These are phyloP conservation scores for Philopedon plagiatum DNA, from an alignment of 2,888 invertebrate species.

Conservation along the genomic window DNA sequence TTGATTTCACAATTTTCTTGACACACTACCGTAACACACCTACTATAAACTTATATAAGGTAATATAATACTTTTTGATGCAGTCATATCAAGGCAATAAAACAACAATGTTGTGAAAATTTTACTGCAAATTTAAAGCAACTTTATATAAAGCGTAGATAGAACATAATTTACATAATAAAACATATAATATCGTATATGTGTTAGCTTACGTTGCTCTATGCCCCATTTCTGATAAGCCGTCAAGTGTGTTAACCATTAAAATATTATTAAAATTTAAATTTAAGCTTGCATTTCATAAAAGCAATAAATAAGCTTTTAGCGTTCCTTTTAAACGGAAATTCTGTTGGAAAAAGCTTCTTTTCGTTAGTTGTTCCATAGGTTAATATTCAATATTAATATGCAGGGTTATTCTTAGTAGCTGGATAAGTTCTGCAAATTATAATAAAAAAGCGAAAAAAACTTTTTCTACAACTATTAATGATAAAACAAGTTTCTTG, in stretches of 20 bases:
- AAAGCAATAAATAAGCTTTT: too few species aligned
- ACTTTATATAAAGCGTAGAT: slow-evolving; percentile 4
- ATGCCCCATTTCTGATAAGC: not conserved
- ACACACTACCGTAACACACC: not conserved
- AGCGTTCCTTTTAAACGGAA: too few species aligned
- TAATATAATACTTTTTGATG: slow-evolving; percentile 15
- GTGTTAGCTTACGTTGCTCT: not conserved
- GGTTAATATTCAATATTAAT: too few species aligned
- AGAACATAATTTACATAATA: not conserved
- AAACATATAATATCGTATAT: not conserved
- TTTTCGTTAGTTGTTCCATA: too few species aligned
- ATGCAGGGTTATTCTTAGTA: too few species aligned
- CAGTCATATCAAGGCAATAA: slow-evolving; percentile 9
- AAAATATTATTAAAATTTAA: not conserved
- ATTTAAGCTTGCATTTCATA: too few species aligned
- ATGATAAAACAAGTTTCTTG: too few species aligned
- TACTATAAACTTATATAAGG: not conserved
- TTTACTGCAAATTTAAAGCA: slow-evolving; percentile 30
- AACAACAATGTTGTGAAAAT: slow-evolving; percentile 20
- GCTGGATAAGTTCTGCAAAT: too few species aligned
- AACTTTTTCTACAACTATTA: too few species aligned
- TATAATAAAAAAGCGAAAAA: too few species aligned
- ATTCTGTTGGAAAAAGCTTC: too few species aligned
- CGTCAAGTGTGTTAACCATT: not conserved
- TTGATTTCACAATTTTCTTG: not conserved